Base-by-base conservation (phyloP, 2,797 vertebrate species). In the Eurystomus glaucurus region DNA sequence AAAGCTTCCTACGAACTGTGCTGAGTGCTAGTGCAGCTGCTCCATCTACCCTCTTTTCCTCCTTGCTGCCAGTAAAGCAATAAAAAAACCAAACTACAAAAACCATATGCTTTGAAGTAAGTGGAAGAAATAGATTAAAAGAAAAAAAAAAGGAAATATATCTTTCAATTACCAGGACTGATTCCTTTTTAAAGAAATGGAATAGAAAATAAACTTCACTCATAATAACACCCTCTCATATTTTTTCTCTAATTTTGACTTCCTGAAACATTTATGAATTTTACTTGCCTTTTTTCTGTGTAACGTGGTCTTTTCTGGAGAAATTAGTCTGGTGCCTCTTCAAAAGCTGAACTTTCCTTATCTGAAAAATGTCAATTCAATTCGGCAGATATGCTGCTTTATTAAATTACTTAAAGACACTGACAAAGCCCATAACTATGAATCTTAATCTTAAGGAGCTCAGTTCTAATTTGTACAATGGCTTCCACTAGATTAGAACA, bases 381-480 rank as follows among this genome's bases (percentile, higher is more conserved):
- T 77, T 55, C 7, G 43, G 92, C 61, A 88, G 70, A 79, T 26
- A 74, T 26, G 54, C 22, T 68, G 35, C 33, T 84, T 94, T 96
- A 97, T 93, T 94, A 71, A 97, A 92, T 96, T 96, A 93, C 77
- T 69, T 80, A 77, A 83, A 97, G 79, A 65, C 65, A 88, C 28
- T 85, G 87, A 92, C 81, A 93, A 88, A 96, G 39, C 33, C 79
- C 43, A 83, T 91, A 95, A 85, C 79, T 50, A 50, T 72, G 76
- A 77, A 70, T 86, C 90, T 88, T 95, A 64, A 96, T 94, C 83
- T 94, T 71, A 94, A 90, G 65, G 64, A 88, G 35, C 33, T 75
- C 86, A 70, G 25, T 71, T 76, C 76, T 75, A 95, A 88, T 96
- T 92, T 92, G 52, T 85, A 83, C 64, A 82, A 80, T 60, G 75